Evolutionary conservation across 2,797 vertebrate species (phyloP).

Genomic region (Eleutherodactylus coqui): DNA sequence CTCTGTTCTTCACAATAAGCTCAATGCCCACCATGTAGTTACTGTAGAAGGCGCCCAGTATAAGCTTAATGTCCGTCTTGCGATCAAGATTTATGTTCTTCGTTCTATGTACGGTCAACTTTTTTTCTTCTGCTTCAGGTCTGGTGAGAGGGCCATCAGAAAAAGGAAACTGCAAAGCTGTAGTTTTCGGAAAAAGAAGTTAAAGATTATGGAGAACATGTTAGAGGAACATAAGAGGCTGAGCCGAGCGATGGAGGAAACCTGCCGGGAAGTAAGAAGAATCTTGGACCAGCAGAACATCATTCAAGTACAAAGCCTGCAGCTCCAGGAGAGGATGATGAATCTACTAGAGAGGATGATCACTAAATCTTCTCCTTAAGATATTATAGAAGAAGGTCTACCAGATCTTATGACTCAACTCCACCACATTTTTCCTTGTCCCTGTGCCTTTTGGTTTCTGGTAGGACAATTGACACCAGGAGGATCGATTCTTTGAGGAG

Average conservation of each 20-base stretch:
- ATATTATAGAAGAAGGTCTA: neutral
- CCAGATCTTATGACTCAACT: neutral
- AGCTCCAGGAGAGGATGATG: conserved; percentile 98
- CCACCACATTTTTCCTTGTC: conserved; percentile 16
- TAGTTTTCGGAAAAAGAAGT: conserved; percentile 86
- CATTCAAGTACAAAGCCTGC: conserved; percentile 94
- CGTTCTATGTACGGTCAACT: neutral
- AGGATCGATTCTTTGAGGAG: conserved; percentile 5
- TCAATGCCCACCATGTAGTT: neutral
- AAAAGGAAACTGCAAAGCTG: conserved; percentile 79
- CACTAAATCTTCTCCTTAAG: conserved; percentile 72
- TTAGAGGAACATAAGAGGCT: conserved; percentile 89
- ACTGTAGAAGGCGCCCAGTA: neutral
- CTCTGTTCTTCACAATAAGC: neutral
- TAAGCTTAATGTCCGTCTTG: neutral
- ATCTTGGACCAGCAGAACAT: conserved; percentile 96
- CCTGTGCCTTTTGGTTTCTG: neutral
- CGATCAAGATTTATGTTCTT: neutral
- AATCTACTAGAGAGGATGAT: conserved; percentile 96
- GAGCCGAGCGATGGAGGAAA: conserved; percentile 91
- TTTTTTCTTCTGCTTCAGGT: conserved; percentile 66
- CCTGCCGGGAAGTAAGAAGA: conserved; percentile 90
- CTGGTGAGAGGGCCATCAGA: conserved; percentile 79
- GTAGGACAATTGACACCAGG: neutral
- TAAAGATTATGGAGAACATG: conserved; percentile 92